These are phyloP conservation scores for Oryzias curvinotus DNA, from an alignment of 2,113 vertebrate species.

Conservation along the genomic window DNA sequence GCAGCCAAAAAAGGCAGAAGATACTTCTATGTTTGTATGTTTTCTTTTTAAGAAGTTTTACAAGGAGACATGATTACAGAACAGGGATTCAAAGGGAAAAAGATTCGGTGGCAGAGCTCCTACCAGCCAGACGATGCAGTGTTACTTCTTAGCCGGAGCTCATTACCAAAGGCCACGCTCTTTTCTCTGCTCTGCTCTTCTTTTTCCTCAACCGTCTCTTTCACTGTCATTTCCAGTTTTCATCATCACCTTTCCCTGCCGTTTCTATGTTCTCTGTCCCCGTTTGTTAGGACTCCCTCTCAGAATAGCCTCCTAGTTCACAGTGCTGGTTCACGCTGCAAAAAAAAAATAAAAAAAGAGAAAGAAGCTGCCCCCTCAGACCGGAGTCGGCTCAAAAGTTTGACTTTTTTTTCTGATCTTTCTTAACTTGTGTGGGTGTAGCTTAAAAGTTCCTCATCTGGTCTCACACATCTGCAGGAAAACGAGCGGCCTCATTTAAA, in stretches of 20 bases:
- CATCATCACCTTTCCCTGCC: constrained; percentile 46
- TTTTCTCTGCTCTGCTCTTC: constrained; percentile 24
- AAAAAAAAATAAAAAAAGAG: constrained; percentile 1
- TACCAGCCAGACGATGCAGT: constrained; percentile 50
- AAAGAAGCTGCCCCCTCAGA: constrained; percentile 28
- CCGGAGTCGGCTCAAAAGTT: constrained; percentile 23
- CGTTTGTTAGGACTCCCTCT: constrained; percentile 27
- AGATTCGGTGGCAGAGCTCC: constrained; percentile 23
- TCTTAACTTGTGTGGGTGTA: constrained; percentile 33
- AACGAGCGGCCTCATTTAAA: constrained; percentile 37
- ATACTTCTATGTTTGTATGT: constrained; percentile 6
- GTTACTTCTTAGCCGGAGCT: constrained; percentile 58
- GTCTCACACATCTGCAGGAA: constrained; percentile 7
- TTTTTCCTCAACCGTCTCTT: constrained; percentile 22
- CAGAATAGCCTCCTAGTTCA: constrained; percentile 1
- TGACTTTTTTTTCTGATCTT: constrained; percentile 41
- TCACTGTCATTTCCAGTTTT: constrained; percentile 50
- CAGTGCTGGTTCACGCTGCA: constrained; percentile 21
- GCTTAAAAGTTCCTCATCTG: constrained; percentile 22
- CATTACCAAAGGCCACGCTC: constrained; percentile 58
- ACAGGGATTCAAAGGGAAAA: constrained; percentile 18
- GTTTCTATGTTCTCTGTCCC: constrained; percentile 16
- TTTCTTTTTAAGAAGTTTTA: constrained; percentile 19
- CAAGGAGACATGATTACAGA: constrained; percentile 51
- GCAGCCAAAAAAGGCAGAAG: constrained; percentile 9